A percentile compares a stretch with the other conserved stretches of the same genome.
phyloP scores from a whole-genome alignment of 1,140 invertebrate species.

The Camponotus vicinus region DNA sequence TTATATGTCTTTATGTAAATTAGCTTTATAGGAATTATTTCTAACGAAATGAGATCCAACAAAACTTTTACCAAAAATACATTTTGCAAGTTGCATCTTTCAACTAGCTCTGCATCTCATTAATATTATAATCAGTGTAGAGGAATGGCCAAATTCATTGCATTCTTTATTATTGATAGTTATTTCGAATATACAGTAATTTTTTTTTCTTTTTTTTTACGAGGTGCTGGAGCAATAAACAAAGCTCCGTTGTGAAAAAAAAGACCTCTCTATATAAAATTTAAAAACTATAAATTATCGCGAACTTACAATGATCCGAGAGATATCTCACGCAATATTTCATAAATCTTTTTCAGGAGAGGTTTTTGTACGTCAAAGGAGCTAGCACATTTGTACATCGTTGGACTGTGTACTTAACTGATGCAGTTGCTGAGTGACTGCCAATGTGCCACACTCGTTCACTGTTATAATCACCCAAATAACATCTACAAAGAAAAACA shows the following conservation, averaged over 20 bases:
- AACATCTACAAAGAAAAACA: constrained; percentile 86
- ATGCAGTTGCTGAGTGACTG: constrained; percentile 90
- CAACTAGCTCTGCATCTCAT: not conserved
- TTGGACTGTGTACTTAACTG: constrained; percentile 86
- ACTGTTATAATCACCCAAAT: constrained; percentile 91
- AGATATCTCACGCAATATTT: not conserved
- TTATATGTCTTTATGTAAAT: constrained; percentile 36
- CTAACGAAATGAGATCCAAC: constrained; percentile 35
- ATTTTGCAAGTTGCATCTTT: constrained; percentile 16
- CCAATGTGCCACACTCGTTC: constrained; percentile 89
- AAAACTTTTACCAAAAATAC: constrained; percentile 17
- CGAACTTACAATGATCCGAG: not conserved
- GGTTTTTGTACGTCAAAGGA: constrained; percentile 60
- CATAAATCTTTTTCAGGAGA: constrained; percentile 32
- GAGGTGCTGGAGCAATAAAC: constrained; percentile 14
- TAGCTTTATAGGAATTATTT: constrained; percentile 35
- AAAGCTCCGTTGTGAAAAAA: constrained; percentile 35
- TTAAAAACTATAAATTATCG: constrained; percentile 30
- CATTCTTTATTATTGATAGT: constrained; percentile 33
- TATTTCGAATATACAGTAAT: constrained; percentile 22
- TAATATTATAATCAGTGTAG: constrained; percentile 9
- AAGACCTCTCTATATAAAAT: constrained; percentile 44
- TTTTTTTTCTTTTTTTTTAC: not conserved
- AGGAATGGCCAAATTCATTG: constrained; percentile 29
- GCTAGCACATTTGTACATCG: constrained; percentile 84